Percentiles rank a stretch among this genome's conserved stretches.
These are phyloP conservation scores for Drosophila kepulauana DNA, from an alignment of 1,140 invertebrate genomes.

Conservation along the genomic window DNA sequence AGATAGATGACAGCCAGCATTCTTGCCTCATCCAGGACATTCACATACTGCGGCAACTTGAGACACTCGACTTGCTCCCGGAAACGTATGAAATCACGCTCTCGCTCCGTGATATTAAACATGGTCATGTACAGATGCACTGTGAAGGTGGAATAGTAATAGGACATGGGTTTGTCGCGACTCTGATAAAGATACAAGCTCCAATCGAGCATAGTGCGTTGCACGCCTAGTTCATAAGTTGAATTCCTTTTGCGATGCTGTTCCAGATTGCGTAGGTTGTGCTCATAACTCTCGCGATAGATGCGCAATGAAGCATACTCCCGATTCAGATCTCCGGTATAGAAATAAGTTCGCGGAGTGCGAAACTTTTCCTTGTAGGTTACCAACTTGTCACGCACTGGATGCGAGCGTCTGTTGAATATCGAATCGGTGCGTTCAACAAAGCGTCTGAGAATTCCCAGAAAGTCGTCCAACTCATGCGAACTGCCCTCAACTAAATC, in stretches of 20 bases:
- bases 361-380: slow-evolving; percentile 67
- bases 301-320: slow-evolving; percentile 66
- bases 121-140: slow-evolving; percentile 80
- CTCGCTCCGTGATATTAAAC: slow-evolving; percentile 69
- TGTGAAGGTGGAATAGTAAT: slow-evolving; percentile 74
- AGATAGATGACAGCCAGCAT: slow-evolving; percentile 77
- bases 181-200: slow-evolving; percentile 77
- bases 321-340: slow-evolving; percentile 55
- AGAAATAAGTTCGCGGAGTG: slow-evolving; percentile 67
- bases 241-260: slow-evolving; percentile 68
- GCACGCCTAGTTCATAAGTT: slow-evolving; percentile 69
- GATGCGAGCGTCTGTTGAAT: slow-evolving; percentile 35
- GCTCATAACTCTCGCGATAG: slow-evolving; percentile 77
- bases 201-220: slow-evolving; percentile 78
- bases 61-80: slow-evolving; percentile 71
- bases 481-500: slow-evolving; percentile 50
- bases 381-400: slow-evolving; percentile 49
- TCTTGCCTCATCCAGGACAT: slow-evolving; percentile 73
- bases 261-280: slow-evolving; percentile 72
- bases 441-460: slow-evolving; percentile 57
- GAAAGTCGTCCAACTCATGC: slow-evolving; percentile 65
- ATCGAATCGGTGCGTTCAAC: slow-evolving; percentile 36
- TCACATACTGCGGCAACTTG: slow-evolving; percentile 75
- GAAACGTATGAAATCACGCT: slow-evolving; percentile 57
- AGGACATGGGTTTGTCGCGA: slow-evolving; percentile 78